Evolutionary conservation across 2,888 invertebrate species (phyloP), one percentile per base, ranked within the genome.

Genomic region (Dermolepida albohirtum): DNA sequence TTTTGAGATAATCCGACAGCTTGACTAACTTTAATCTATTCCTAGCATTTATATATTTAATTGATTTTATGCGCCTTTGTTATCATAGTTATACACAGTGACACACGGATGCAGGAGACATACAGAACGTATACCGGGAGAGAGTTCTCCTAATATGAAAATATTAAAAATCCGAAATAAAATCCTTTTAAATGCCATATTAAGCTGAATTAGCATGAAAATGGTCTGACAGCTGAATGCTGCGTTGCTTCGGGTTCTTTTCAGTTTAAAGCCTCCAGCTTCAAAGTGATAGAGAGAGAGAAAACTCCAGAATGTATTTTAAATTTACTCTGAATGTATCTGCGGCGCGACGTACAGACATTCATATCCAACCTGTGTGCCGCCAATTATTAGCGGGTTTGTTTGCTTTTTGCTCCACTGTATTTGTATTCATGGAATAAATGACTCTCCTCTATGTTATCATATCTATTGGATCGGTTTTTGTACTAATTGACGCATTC

Each of bases 361-460:
- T 79, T 78, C 78, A 78, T 78, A 78, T 78, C 77, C 78, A 75
- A 51, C 70, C 75, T 75, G 69, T 72, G 70, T 72, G 73, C 74
- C 70, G 81, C 81, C 82, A 82, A 82, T 82, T 82, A 82, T 82
- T 81, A 79, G 80, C 76, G 79, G 81, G 80, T 81, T 78, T 81
- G 81, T 81, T 80, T 80, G 80, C 80, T 78, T 77, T 64, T 77
- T 47, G 78, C 77, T 59, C 77, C 34, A 75, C 79, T 79, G 79
- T 80, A 82, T 82, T 82, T 82, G 81, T 82, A 82, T 82, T 81
- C 81, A 81, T 81, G 81, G 81, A 82, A 82, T 81, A 82, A 81
- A 81, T 81, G 80, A 81, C 81, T 80, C 78, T 29, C 59, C 43
- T 71, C 63, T 71, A 64, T 71, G 73, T 70, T 73, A 72, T 73